Evolutionary conservation across 1,140 invertebrate genomes (phyloP).

Genomic region (Saxidomus purpurata): DNA sequence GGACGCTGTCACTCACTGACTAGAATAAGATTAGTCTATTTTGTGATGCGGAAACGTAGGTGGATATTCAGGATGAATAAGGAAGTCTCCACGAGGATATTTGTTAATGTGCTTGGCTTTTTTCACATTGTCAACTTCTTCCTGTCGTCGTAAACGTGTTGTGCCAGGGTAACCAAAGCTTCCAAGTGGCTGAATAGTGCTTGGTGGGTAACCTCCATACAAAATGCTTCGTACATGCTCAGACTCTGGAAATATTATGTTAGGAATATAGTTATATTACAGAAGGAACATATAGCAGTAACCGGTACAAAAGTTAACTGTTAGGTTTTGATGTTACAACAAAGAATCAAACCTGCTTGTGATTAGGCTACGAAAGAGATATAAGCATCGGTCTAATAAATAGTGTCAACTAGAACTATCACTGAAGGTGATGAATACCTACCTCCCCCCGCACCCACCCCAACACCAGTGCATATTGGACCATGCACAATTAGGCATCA

Average conservation of each 20-base stretch:
- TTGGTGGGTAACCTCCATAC: constrained; percentile 63
- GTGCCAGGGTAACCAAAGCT: constrained; percentile 40
- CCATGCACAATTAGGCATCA: no score
- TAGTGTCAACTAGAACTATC: no score
- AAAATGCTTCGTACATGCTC: constrained; percentile 42
- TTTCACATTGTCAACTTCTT: constrained; percentile 36
- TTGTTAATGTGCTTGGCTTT: constrained; percentile 40
- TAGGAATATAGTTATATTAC: no score
- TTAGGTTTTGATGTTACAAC: no score
- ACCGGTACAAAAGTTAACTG: no score
- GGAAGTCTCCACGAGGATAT: constrained; percentile 76
- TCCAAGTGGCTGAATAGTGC: constrained; percentile 61
- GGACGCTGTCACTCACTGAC: background rate
- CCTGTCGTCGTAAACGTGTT: constrained; percentile 22
- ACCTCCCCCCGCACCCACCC: no score
- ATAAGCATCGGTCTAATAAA: no score
- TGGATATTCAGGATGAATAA: constrained; percentile 82
- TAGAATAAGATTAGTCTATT: constrained; percentile 57
- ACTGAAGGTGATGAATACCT: no score
- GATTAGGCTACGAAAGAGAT: no score
- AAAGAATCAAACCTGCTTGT: no score
- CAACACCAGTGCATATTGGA: no score
- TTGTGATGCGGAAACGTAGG: constrained; percentile 78
- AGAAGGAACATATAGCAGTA: no score
- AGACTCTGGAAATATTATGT: constrained; percentile 18